These are phyloP conservation scores for Anhinga anhinga DNA, from an alignment of 2,113 vertebrate genomes.

Conservation along the genomic window DNA sequence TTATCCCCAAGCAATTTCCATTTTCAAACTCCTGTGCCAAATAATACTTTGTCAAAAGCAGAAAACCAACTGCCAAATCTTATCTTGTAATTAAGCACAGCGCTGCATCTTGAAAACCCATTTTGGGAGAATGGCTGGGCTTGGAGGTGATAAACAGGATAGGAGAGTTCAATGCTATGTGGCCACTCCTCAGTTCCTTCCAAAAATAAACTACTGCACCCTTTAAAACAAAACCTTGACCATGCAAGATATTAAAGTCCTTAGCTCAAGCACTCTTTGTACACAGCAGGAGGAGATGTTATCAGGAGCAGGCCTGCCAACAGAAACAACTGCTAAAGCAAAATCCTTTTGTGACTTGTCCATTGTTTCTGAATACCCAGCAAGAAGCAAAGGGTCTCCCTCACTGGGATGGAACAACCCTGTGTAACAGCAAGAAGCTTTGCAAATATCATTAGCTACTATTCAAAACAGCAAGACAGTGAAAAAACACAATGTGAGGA, in stretches of 20 bases:
- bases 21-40: background rate
- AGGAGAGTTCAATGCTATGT: slow-evolving; percentile 23
- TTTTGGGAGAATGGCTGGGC: slow-evolving; percentile 4
- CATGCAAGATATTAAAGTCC: background rate
- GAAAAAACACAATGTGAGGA: background rate
- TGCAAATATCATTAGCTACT: slow-evolving; percentile 1
- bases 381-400: slow-evolving; percentile 1
- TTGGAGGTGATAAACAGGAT: slow-evolving; percentile 49
- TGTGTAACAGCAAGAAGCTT: slow-evolving; percentile 2
- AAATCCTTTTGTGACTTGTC: slow-evolving; percentile 13
- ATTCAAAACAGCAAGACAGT: background rate
- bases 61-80: background rate
- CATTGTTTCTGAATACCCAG: slow-evolving; percentile 33
- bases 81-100: background rate
- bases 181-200: slow-evolving; percentile 26
- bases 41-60: background rate
- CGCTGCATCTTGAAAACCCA: slow-evolving; percentile 38
- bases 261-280: slow-evolving; percentile 39
- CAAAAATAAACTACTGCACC: slow-evolving; percentile 52
- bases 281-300: slow-evolving; percentile 40
- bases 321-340: slow-evolving; percentile 45
- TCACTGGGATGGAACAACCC: background rate
- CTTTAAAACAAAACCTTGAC: slow-evolving; percentile 32
- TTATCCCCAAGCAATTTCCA: background rate
- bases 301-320: slow-evolving; percentile 28